A percentile compares a stretch with the other conserved stretches of the same genome.
These are phyloP conservation scores for Thamnophis elegans DNA, from an alignment of 2,797 vertebrate genomes.

Conservation along the genomic window DNA sequence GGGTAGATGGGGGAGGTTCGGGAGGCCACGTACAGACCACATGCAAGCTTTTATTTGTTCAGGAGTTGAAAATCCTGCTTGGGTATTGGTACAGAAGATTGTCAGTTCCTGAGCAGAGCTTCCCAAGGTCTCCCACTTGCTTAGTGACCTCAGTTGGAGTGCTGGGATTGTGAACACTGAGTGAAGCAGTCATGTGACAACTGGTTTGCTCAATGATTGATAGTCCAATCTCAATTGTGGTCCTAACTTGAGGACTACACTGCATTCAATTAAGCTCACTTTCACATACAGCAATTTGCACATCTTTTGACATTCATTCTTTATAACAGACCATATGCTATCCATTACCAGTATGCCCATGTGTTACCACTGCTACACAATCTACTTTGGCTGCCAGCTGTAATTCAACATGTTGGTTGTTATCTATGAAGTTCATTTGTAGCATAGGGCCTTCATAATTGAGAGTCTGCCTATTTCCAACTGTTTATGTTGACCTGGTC, in stretches of 20 bases:
- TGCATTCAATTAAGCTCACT: neutral
- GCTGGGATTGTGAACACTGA: neutral
- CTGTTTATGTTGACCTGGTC: neutral
- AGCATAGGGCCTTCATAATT: neutral
- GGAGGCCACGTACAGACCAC: neutral
- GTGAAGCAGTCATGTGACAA: neutral
- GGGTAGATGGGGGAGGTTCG: neutral
- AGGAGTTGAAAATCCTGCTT: neutral
- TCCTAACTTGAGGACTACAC: neutral
- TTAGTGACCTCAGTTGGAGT: neutral
- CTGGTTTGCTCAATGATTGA: neutral
- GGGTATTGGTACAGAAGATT: neutral
- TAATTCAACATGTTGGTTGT: neutral
- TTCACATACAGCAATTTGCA: neutral
- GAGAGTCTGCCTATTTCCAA: neutral
- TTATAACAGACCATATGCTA: neutral
- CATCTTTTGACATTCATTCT: neutral
- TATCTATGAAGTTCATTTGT: neutral
- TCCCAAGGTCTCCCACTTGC: neutral
- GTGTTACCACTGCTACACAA: neutral
- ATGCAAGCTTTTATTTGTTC: neutral
- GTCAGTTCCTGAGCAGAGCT: neutral
- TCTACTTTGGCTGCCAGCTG: neutral
- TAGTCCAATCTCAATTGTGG: neutral
- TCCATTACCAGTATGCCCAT: neutral